Evolutionary conservation across 2,113 vertebrate genomes (phyloP), one percentile per base, ranked within the genome.

Genomic region (Indri indri): DNA sequence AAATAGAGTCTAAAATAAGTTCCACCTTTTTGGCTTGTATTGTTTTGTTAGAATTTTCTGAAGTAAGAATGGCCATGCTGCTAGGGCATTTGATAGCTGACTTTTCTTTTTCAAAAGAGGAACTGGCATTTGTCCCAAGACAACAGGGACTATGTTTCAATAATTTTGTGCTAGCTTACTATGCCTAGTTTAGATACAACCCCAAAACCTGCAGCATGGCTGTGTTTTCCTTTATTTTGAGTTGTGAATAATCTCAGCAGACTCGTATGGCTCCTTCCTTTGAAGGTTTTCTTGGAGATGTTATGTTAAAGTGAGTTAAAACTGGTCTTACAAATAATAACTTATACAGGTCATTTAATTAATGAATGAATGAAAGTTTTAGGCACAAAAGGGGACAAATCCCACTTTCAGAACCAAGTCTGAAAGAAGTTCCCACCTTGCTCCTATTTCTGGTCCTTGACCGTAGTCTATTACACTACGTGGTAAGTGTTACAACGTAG

Each of bases 1-100:
- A 95, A 90, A 65, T 88, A 59, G 18, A 68, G 88, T 80, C 85
- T 97, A 92, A 96, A 96, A 96, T 97, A 76, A 90, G 42, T 96
- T 97, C 71, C 71, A 92, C 32, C 88, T 90, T 97, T 93, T 65
- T 34, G 77, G 68, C 47, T 87, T 90, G n/a, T 45, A 42, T 68
- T 23, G 57, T 79, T 95, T 97, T 61, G 34, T n/a, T 84, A 84
- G n/a, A 85, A 40, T 86, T 79, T 4, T 92, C 89, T 95, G 59
- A 93, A 96, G n/a, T 50, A 84, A 94, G 65, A 92, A 91, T 42
- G 57, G 70, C 80, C 50, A 68, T 57, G 40, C 23, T 80, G 34
- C 18, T 61, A 68, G 18, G 17, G 22, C 74, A 86, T 90, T 91
- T 74, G 66, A 90, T 40, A 96, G 50, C 61, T 88, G 61, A 70